Conservation (phyloP, 2,797 vertebrate species). For the Loriculus beryllinus region DNA sequence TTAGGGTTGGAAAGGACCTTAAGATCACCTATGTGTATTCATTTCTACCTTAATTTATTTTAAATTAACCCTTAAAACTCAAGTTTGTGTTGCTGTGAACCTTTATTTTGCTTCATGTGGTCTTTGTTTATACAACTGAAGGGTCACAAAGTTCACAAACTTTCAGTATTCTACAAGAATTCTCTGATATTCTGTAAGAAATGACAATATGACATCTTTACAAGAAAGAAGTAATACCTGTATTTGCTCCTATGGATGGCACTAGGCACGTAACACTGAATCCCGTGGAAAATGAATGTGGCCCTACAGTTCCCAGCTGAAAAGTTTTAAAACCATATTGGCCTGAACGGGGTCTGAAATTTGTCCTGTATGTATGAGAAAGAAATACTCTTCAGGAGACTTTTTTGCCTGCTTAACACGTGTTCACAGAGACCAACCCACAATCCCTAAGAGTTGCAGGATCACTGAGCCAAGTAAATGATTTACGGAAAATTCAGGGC, state of each 20-base stretch:
- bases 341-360: background rate
- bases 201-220: background rate
- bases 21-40: no score
- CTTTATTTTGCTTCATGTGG: background rate
- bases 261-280: rapidly evolving
- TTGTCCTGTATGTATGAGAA: background rate
- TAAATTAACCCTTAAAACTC: background rate
- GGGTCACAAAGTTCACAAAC: background rate
- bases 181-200: background rate
- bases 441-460: background rate
- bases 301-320: background rate
- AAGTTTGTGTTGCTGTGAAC: background rate
- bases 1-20: no score
- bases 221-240: background rate
- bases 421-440: background rate
- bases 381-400: background rate
- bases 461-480: background rate
- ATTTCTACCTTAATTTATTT: background rate
- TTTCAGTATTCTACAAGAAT: background rate
- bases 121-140: background rate
- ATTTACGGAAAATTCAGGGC: background rate
- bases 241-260: background rate
- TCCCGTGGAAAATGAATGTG: background rate
- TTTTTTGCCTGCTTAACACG: background rate
- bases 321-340: background rate